Base-by-base conservation (phyloP, 2,888 invertebrate genomes). In the Melitaea athalia region DNA sequence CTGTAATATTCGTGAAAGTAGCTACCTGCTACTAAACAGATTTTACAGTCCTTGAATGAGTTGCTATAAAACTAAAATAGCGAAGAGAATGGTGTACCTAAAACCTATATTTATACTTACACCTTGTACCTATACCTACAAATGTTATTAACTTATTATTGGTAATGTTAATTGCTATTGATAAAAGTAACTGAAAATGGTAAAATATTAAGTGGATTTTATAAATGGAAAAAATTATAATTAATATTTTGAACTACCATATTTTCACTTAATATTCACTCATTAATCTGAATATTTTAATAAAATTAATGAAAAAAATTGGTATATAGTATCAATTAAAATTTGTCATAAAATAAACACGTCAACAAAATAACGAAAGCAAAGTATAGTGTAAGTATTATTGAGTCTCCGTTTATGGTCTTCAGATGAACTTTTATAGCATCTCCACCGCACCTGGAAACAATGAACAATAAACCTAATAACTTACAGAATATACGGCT, bases 381-480 rank as follows among this genome's bases (percentile, higher is more conserved):
- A 12, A n/a, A 6, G 31, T 57, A n/a, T 57, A 38, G 15, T 57
- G 42, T 57, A 42, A 57, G 38, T 57, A 38, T 57, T 42, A 42
- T 57, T 57, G 33, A 57, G n/a, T 57, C 42, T n/a, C 42, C 57
- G 57, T 71, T 69, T 64, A 69, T 57, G 62, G 59, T 61, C 59
- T 47, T 15, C 64, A 64, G 69, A 52, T 67, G 69, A 67, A 71
- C 64, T 71, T 71, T 71, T 67, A 71, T 64, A 67, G 62, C 52
- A 66, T 59, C 65, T 69, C 60, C 53, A 53, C 52, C 61, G 63
- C 65, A 71, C 69, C 64, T 55, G 61, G 64, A 67, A 69, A 71
- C 50, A 63, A 63, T 53, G 53, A 52, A 24, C 52, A 10, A 17
- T 15, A 33, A 53, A 31, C 53, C 53, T 53, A 31, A 55, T 55